A percentile compares a stretch with the other conserved stretches of the same genome.
These are phyloP conservation scores for Saguinus imperator DNA, from an alignment of 2,113 vertebrate species.

Conservation along the genomic window DNA sequence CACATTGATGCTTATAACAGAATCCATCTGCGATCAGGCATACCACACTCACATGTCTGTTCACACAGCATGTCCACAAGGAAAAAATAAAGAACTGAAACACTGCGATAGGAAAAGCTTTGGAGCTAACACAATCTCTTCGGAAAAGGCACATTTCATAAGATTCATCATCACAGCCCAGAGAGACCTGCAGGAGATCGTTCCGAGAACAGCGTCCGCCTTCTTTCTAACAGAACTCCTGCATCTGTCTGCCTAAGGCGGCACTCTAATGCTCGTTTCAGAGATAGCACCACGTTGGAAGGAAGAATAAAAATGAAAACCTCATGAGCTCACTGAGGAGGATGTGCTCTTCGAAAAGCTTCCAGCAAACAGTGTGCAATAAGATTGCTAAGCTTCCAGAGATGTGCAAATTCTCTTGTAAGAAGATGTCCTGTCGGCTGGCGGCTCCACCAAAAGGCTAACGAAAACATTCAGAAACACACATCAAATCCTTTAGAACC, in stretches of 20 bases:
- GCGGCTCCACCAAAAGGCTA: conserved; percentile 81
- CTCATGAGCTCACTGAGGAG: conserved; percentile 81
- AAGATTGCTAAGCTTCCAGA: conserved; percentile 91
- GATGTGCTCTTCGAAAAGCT: conserved; percentile 85
- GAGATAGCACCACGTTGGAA: conserved; percentile 87
- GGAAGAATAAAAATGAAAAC: conserved; percentile 82
- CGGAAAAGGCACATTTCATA: conserved; percentile 91
- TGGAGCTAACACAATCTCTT: conserved; percentile 87
- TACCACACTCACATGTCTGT: conserved; percentile 83
- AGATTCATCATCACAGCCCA: conserved; percentile 82
- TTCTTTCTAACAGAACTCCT: conserved; percentile 54
- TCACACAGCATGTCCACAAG: conserved; percentile 82
- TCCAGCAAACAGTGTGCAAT: conserved; percentile 84
- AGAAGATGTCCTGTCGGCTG: conserved; percentile 83
- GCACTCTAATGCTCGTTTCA: conserved; percentile 71
- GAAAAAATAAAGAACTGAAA: conserved; percentile 73
- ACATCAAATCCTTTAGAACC: conserved; percentile 20
- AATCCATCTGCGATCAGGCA: conserved; percentile 81
- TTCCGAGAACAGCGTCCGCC: conserved; percentile 68
- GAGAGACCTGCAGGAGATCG: conserved; percentile 78
- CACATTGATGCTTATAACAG: conserved; percentile 84
- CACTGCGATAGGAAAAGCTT: conserved; percentile 84
- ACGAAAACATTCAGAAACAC: conserved; percentile 66
- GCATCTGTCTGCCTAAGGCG: conserved; percentile 65
- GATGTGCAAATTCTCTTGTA: conserved; percentile 93